Percentiles rank a stretch among this genome's conserved stretches.
phyloP scores from a whole-genome alignment of 1,140 invertebrate species.

The Ceratosolen solmsi region DNA sequence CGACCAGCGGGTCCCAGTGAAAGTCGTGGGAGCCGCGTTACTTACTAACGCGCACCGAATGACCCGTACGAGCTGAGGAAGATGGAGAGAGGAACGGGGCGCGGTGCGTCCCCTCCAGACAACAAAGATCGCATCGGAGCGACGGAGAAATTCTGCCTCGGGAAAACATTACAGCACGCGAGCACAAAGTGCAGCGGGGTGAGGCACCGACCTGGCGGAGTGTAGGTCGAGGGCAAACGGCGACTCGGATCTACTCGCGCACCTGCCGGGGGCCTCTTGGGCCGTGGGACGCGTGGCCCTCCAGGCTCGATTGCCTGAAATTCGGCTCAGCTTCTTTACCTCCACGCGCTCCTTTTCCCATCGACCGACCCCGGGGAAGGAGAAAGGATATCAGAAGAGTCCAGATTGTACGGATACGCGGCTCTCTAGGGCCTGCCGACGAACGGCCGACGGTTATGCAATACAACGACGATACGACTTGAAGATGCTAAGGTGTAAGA shows the following conservation, averaged over 20 bases:
- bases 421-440: background rate
- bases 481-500: too few relatives aligned
- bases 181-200: conserved; percentile 13
- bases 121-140: background rate
- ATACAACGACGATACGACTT: too few relatives aligned
- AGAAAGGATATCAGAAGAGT: background rate
- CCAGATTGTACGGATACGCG: background rate
- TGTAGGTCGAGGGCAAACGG: conserved; percentile 31
- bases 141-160: background rate
- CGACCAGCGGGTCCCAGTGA: too few relatives aligned
- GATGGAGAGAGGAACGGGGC: background rate
- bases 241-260: conserved; percentile 21
- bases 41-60: too few relatives aligned
- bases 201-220: conserved; percentile 23
- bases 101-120: background rate
- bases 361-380: background rate
- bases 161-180: conserved; percentile 26
- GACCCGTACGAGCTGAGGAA: too few relatives aligned
- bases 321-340: conserved; percentile 19
- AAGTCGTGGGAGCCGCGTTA: too few relatives aligned
- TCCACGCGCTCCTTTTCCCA: background rate
- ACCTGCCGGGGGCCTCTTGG: conserved; percentile 34
- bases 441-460: too few relatives aligned
- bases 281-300: conserved; percentile 16
- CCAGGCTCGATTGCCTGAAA: conserved; percentile 39